A percentile compares a stretch with the other conserved stretches of the same genome.
phyloP scores from a whole-genome alignment of 2,113 vertebrate species.

The Daphoenositta chrysoptera region DNA sequence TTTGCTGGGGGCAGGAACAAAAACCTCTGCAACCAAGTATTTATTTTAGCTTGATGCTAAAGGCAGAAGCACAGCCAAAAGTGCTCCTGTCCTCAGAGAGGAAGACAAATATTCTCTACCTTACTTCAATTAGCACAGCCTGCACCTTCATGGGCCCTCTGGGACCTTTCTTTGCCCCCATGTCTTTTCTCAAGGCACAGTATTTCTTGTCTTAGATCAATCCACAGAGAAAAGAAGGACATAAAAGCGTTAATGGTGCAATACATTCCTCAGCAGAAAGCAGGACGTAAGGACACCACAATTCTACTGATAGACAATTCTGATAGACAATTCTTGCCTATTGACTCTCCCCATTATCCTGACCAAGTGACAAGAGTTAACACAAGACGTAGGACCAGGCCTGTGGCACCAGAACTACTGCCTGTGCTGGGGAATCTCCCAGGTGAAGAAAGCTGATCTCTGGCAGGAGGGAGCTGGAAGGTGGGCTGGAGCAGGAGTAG shows the following conservation, averaged over 20 bases:
- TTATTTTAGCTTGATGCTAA: background rate
- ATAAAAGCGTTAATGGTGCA: accelerated
- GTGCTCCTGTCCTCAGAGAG: background rate
- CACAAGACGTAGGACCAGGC: background rate
- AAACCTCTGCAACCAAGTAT: background rate
- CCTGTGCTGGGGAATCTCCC: background rate
- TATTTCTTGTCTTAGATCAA: background rate
- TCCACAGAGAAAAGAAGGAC: background rate
- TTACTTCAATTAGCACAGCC: background rate
- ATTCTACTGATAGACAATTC: accelerated
- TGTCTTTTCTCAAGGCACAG: background rate
- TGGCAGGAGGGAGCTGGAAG: background rate
- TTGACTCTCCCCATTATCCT: background rate
- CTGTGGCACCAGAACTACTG: background rate
- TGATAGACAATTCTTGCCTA: accelerated
- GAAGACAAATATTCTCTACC: background rate
- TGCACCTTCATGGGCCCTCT: background rate
- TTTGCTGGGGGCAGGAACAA: background rate
- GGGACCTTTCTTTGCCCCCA: background rate
- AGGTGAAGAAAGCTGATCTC: background rate
- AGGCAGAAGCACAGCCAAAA: background rate
- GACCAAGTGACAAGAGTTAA: background rate
- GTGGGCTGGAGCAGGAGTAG: background rate
- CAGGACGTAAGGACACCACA: background rate
- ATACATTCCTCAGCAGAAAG: background rate